Conservation (phyloP, 2,888 invertebrate species). For the Thyatira batis region DNA sequence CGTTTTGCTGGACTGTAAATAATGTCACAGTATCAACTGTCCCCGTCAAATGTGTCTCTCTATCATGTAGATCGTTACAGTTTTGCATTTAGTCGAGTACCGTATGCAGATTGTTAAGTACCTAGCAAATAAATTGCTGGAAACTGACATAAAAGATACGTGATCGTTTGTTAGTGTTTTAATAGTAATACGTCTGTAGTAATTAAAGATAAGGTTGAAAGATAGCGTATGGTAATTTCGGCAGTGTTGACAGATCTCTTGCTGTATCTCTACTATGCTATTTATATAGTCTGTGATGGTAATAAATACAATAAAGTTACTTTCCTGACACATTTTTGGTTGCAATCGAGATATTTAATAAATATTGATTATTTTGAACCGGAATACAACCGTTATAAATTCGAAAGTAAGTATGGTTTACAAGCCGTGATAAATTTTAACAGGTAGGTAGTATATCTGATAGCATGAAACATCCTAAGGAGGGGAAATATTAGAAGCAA, state of each 20-base stretch:
- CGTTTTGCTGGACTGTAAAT: constrained; percentile 37
- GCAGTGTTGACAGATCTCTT: background rate
- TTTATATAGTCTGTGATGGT: background rate
- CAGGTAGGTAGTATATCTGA: too few species aligned
- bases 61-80: constrained; percentile 20
- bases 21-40: constrained; percentile 33
- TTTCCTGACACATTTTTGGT: too few species aligned
- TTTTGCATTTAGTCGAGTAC: constrained; percentile 16
- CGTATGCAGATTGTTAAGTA: constrained; percentile 2
- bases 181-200: constrained; percentile 7
- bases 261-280: background rate
- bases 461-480: too few species aligned
- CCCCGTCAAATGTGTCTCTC: constrained; percentile 31
- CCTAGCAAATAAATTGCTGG: constrained; percentile 33
- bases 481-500: too few species aligned
- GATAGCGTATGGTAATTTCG: background rate
- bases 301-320: too few species aligned
- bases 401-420: too few species aligned
- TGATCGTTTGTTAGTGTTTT: constrained; percentile 27
- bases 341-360: too few species aligned
- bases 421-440: too few species aligned
- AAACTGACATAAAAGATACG: constrained; percentile 33
- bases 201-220: constrained; percentile 25
- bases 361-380: too few species aligned
- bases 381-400: too few species aligned